Evolutionary conservation across 2,113 vertebrate genomes (phyloP).

Genomic region (Myrmecophaga tridactyla): DNA sequence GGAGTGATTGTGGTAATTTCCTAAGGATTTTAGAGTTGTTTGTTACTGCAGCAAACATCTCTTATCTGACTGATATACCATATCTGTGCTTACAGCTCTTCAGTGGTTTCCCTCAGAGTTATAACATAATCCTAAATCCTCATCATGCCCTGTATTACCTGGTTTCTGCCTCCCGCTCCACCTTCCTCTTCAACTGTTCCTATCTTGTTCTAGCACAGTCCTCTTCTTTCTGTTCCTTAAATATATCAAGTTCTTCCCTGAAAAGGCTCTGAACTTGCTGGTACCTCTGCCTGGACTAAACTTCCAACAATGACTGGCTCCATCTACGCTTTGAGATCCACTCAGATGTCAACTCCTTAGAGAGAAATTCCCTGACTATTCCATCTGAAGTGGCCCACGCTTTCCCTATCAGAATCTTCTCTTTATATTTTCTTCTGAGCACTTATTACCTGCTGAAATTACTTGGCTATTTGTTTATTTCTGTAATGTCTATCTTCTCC

Average conservation of each 20-base stretch:
- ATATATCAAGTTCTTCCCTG: too few relatives aligned
- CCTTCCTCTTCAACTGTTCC: not conserved
- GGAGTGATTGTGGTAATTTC: not conserved
- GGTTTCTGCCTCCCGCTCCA: not conserved
- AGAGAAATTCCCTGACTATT: not conserved
- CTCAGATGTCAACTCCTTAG: not conserved
- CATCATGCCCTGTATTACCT: accelerated
- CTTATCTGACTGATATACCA: not conserved
- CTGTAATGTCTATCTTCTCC: not conserved
- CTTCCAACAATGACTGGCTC: not conserved
- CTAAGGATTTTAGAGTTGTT: not conserved
- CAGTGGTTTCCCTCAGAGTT: accelerated
- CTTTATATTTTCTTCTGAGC: not conserved
- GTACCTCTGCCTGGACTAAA: not conserved
- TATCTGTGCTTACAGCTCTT: not conserved
- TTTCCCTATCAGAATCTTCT: not conserved
- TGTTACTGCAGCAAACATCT: not conserved
- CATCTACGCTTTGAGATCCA: not conserved
- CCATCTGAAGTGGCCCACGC: not conserved
- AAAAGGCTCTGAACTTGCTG: not conserved
- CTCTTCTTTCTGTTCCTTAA: not conserved
- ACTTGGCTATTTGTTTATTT: not conserved
- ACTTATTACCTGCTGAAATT: not conserved
- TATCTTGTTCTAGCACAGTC: not conserved
- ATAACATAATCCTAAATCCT: not conserved